phyloP scores from a whole-genome alignment of 2,797 vertebrate genomes.

The Rachycentron canadum region DNA sequence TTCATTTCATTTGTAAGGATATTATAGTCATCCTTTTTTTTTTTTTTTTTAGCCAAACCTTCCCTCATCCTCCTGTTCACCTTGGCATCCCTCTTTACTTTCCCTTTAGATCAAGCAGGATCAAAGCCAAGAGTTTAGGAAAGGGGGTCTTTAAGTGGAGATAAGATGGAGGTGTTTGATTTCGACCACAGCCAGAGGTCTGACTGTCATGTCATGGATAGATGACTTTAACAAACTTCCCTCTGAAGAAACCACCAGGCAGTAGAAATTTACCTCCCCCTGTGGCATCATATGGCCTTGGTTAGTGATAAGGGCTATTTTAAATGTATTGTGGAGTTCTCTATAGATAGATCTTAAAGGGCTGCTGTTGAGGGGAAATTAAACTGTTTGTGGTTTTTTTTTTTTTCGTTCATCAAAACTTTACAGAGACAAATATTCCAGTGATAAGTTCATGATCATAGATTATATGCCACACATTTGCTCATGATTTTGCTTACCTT shows the following conservation, averaged over 20 bases:
- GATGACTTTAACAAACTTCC: slow-evolving; percentile 73
- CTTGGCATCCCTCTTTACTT: slow-evolving; percentile 41
- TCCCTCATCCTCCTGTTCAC: slow-evolving; percentile 35
- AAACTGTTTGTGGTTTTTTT: slow-evolving; percentile 14
- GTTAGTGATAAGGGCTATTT: slow-evolving; percentile 69
- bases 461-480: neutral
- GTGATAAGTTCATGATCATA: neutral
- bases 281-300: slow-evolving; percentile 73
- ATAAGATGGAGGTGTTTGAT: slow-evolving; percentile 80
- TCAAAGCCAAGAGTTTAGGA: slow-evolving; percentile 66
- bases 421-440: neutral
- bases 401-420: neutral
- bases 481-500: neutral
- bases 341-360: slow-evolving; percentile 16
- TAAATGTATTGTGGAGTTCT: slow-evolving; percentile 23
- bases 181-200: slow-evolving; percentile 71
- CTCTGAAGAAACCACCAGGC: slow-evolving; percentile 67
- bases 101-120: slow-evolving; percentile 58
- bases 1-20: neutral
- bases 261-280: slow-evolving; percentile 39
- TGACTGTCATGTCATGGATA: slow-evolving; percentile 69
- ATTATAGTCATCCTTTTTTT: neutral
- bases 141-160: slow-evolving; percentile 56
- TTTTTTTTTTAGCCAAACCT: neutral
- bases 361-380: slow-evolving; percentile 15